Base-by-base conservation (phyloP, 2,888 invertebrate genomes). In the Eupithecia tripunctaria region DNA sequence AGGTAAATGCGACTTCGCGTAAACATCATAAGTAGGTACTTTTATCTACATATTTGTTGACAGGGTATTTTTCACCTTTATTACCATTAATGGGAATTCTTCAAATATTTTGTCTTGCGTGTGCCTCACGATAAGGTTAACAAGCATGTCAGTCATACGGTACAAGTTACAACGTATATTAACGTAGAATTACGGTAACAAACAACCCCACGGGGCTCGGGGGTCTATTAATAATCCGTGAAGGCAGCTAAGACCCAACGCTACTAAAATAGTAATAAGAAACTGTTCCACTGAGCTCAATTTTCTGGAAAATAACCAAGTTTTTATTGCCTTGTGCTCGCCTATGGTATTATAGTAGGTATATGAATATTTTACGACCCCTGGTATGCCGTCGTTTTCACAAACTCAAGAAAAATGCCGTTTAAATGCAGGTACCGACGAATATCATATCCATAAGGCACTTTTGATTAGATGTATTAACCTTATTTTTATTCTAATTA, bases 61-160 rank as follows among this genome's bases (percentile, higher is more conserved):
- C 41, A 41, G 41, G 41, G 15, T 5, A 15, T 41, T 15, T 18
- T 41, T 15, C 5, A 5, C 1, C n/a, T 18, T 51, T 68, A 68
- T 70, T 56, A 32, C 41, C 21, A 59, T 68, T 75, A 67, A 73
- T 63, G 69, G 59, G 25, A 70, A 67, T 74, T 68, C 60, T 67
- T 71, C 67, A 68, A 75, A 73, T 68, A 72, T 71, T 66, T 70
- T 21, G 66, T 64, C 73, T 79, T 78, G 77, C 82, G 81, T 84
- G 85, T 82, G 81, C 80, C 70, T 78, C 72, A 79, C 79, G 76
- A 72, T 72, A 74, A 65, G 18, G 68, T 69, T 78, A 79, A 76
- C 74, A 81, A 81, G 80, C 83, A 78, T 85, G 83, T 84, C 85
- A 82, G 82, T 87, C 84, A 85, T 74, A 79, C 79, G 74, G 83